These are phyloP conservation scores for Rapana venosa DNA, from an alignment of 2,888 invertebrate genomes.

Conservation along the genomic window DNA sequence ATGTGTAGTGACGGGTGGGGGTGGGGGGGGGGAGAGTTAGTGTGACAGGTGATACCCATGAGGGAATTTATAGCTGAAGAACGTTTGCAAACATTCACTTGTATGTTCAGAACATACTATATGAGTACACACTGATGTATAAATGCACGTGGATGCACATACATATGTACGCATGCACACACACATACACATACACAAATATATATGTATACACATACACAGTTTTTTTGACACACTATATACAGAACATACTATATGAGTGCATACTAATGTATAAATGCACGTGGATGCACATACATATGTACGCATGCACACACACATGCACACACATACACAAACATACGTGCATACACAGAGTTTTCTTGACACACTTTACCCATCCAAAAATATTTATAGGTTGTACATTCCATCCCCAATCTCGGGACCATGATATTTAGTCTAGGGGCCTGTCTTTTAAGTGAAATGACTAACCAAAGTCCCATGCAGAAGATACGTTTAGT, in stretches of 20 bases:
- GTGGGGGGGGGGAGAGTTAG: too few relatives aligned
- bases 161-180: background rate
- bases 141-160: background rate
- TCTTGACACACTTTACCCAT: too few relatives aligned
- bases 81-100: background rate
- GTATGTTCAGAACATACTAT: background rate
- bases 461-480: too few relatives aligned
- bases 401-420: too few relatives aligned
- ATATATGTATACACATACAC: background rate
- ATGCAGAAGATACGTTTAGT: too few relatives aligned
- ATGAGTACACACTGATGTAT: background rate
- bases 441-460: too few relatives aligned
- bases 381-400: too few relatives aligned
- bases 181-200: background rate
- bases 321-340: background rate
- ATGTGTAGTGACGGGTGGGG: too few relatives aligned
- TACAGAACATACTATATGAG: background rate
- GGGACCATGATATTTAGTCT: too few relatives aligned
- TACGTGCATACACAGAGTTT: background rate
- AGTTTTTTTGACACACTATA: too few relatives aligned
- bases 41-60: too few relatives aligned
- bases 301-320: background rate
- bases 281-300: background rate
- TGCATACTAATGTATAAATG: background rate
- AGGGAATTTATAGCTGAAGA: too few relatives aligned